Base-by-base conservation (phyloP, 1,140 invertebrate species). In the Latrodectus geometricus region DNA sequence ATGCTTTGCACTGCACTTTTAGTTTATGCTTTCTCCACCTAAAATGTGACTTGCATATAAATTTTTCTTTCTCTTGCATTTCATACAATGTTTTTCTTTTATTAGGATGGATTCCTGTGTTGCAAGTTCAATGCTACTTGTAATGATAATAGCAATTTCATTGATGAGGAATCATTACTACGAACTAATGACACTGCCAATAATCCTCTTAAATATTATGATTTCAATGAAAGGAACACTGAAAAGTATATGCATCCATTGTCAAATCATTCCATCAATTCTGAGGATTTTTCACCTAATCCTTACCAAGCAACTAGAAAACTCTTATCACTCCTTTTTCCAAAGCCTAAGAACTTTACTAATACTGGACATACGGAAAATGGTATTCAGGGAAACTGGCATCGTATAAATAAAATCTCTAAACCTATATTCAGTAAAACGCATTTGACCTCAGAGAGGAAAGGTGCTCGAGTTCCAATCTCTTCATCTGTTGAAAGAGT, bases 51-150 rank as follows among this genome's bases (percentile, higher is more conserved):
- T 17, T 17, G 54, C 17, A 3, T 61, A 14, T 8, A 61, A 14
- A 61, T 17, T 61, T 61, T 61, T 8, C 54, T 11, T 61, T 61
- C 2, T 61, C 11, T 61, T 61, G 54, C 11, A 61, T 61, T 17
- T 61, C 8, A 4, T 14, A 61, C 17, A 69, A 56, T 76, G 54
- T 69, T 76, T 52, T 61, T 52, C 12, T 0, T 84, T 73, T 84
- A 52, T 73, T 78, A 86, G 83, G 65, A 72, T 72, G 83, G 83
- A 77, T 72, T 76, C 72, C 15, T 86, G 20, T 86, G 83, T 74
- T 86, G 83, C 83, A 86, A 70, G 72, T 86, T 76, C 83, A 86
- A 21, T 49, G 77, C 61, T 72, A 49, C 48, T 78, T 86, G 83
- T 23, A 56, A 72, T 72, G 50, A 48, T 35, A 86, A 49, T 78